Conservation (phyloP, 2,888 invertebrate genomes). For the Imbricaverruca yamaguchii region DNA sequence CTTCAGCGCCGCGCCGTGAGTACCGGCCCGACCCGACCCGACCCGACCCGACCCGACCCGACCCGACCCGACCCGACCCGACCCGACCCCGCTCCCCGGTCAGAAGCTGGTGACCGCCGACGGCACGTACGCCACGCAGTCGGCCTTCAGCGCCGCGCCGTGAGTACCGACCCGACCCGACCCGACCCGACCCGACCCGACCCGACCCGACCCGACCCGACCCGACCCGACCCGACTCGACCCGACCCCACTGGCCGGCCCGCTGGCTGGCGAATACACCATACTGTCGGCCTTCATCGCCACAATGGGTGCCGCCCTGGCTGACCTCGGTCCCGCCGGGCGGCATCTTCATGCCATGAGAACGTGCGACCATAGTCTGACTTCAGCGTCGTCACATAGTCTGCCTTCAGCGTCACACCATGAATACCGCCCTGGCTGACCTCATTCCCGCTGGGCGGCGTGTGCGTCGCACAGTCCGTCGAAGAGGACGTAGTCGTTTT, state of each 20-base stretch:
- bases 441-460: neutral
- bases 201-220: too few species aligned
- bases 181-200: neutral
- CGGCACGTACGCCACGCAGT: slow-evolving; percentile 97
- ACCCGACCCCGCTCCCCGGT: slow-evolving; percentile 37
- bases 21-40: too few species aligned
- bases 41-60: neutral
- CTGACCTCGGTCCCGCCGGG: too few species aligned
- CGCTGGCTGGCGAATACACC: too few species aligned
- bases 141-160: slow-evolving; percentile 80
- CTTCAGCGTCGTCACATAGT: slow-evolving; percentile 92
- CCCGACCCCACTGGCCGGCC: too few species aligned
- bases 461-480: too few species aligned
- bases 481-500: too few species aligned
- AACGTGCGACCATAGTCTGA: slow-evolving; percentile 98
- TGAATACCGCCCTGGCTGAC: slow-evolving; percentile 45
- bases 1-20: slow-evolving; percentile 36
- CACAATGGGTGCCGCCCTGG: too few species aligned
- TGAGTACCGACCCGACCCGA: slow-evolving; percentile 44
- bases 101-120: slow-evolving; percentile 89
- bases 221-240: too few species aligned
- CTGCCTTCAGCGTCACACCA: slow-evolving; percentile 80
- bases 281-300: too few species aligned
- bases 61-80: too few species aligned
- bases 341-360: slow-evolving; percentile 71